Conservation (phyloP, 2,888 invertebrate species). For the Heliconius sara region DNA sequence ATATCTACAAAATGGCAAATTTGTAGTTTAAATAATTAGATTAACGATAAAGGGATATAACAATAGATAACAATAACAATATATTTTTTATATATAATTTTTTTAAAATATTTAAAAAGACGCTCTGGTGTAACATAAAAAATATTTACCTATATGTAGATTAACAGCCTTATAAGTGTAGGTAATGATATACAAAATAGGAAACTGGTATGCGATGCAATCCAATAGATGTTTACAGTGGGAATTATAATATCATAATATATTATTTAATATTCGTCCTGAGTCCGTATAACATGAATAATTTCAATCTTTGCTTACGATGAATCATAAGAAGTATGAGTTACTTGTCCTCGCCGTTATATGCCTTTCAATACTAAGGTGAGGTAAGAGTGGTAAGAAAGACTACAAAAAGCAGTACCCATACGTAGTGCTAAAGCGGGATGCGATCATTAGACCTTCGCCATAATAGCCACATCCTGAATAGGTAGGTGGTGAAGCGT, state of each 20-base stretch:
- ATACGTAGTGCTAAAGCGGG: conserved; percentile 72
- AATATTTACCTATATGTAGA: neutral
- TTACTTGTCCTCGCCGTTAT: conserved; percentile 73
- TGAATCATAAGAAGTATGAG: conserved; percentile 54
- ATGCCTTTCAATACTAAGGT: conserved; percentile 67
- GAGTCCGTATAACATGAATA: conserved; percentile 46
- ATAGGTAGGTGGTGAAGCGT: conserved; percentile 79
- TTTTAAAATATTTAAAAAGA: neutral
- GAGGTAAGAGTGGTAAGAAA: conserved; percentile 68
- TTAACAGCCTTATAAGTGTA: conserved; percentile 44
- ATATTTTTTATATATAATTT: too few relatives aligned
- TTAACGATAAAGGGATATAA: too few relatives aligned
- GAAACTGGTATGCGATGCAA: conserved; percentile 41
- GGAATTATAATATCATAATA: conserved; percentile 44
- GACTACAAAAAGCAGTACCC: conserved; percentile 72
- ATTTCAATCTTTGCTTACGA: conserved; percentile 48
- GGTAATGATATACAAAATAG: conserved; percentile 43
- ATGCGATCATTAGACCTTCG: conserved; percentile 79
- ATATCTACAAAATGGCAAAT: too few relatives aligned
- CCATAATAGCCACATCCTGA: conserved; percentile 81
- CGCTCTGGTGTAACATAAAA: neutral
- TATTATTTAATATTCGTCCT: conserved; percentile 46
- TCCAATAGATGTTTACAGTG: conserved; percentile 38
- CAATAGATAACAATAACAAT: too few relatives aligned
- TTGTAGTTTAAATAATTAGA: too few relatives aligned